Percentiles rank a stretch among this genome's conserved stretches.
Evolutionary conservation across 2,113 vertebrate species (phyloP).

Genomic region (Stegostoma tigrinum): DNA sequence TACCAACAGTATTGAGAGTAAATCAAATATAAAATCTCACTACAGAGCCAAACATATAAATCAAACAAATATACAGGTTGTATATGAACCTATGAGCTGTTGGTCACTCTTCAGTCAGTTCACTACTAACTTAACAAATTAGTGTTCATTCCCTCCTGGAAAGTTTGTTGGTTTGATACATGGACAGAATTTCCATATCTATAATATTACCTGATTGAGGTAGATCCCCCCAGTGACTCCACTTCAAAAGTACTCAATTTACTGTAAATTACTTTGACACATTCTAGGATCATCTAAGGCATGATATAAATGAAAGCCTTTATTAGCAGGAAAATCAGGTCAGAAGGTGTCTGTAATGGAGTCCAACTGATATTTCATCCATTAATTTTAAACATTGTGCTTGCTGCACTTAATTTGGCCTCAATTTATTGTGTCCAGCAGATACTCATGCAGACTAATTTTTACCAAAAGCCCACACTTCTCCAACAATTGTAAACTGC

Average conservation of each 20-base stretch:
- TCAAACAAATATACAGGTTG: too few relatives aligned
- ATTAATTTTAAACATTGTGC: neutral
- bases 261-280: too few relatives aligned
- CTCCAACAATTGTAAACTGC: neutral
- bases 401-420: neutral
- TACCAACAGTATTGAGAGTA: neutral
- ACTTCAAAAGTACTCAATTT: neutral
- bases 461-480: neutral
- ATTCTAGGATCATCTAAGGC: too few relatives aligned
- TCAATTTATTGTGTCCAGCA: neutral
- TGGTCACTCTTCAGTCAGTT: neutral
- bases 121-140: neutral
- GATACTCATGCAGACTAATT: neutral
- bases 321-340: too few relatives aligned
- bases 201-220: neutral
- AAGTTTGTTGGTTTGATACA: neutral
- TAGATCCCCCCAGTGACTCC: neutral
- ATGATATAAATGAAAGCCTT: too few relatives aligned
- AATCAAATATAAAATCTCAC: too few relatives aligned
- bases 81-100: neutral
- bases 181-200: neutral
- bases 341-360: neutral
- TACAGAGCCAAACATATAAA: too few relatives aligned
- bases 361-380: neutral
- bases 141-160: neutral